Evolutionary conservation across 2,888 invertebrate species (phyloP), one percentile per base, ranked within the genome.

Genomic region (Parasteatoda lunata): DNA sequence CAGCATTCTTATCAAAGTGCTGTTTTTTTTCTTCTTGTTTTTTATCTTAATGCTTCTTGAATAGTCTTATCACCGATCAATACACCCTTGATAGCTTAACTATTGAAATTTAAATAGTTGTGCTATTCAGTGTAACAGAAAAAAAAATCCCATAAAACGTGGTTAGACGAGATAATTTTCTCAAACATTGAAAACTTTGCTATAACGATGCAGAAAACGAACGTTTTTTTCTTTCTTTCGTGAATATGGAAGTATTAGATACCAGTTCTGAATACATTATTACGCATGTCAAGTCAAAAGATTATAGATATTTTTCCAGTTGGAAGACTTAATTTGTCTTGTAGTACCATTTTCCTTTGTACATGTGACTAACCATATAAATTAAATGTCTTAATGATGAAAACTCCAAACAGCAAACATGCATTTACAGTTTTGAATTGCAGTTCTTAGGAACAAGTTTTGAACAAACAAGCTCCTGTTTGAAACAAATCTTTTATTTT

Each of bases 281-380:
- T n/a, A 4, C 59, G n/a, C 4, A 59, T 6, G 9, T 13, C 59
- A 59, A 59, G 59, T 59, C 9, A 30, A 30, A 59, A 59, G n/a
- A 59, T 59, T 59, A 59, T 59, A 59, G 11, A 9, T 59, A 13
- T 59, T n/a, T 59, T 59, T 59, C 7, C n/a, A 7, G 9, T 59
- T 9, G 11, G n/a, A 59, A 59, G 59, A 7, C n/a, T 59, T 59
- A n/a, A 59, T 59, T 59, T 13, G 59, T 13, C 59, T 59, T 59
- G 15, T 49, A 13, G 8, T 59, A 79, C 64, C 64, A 65, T 72
- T 79, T 48, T 9, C 9, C 71, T 7, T 71, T 51, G 51, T 49
- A 15, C 66, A 72, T 65, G 47, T 72, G 66, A 72, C 45, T 51
- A 65, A 71, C 51, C 51, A 80, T 72, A 52, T 66, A 65, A 71